Base-by-base conservation (phyloP, 2,113 vertebrate species). In the Boleophthalmus pectinirostris region DNA sequence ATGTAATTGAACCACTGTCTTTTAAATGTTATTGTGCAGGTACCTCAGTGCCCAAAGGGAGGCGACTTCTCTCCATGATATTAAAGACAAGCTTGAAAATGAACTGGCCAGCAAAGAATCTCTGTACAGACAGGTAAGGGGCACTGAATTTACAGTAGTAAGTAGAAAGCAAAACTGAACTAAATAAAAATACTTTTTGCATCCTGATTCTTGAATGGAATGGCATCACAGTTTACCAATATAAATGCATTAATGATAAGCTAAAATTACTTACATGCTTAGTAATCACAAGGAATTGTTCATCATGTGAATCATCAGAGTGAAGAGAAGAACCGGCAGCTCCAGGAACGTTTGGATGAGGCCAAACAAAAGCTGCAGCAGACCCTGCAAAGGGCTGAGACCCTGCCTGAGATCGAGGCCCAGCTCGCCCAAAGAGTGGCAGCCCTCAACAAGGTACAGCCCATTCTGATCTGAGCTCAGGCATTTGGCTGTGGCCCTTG, bases 291-390 rank as follows among this genome's bases (percentile, higher is more conserved):
- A 20, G 38, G 9, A 9, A 21, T 29, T 45, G 67, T 35, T 24
- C 18, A 33, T 4, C 0, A 54, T 21, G 78, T 67, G 60, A 60
- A 20, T 45, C 3, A 78, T 8, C 89, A 98, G 96, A 97, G 96
- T 72, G 96, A 98, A 82, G 96, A 98, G 83, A 97, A 97, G 93
- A 96, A 95, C 85, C 82, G 96, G 20, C 96, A 97, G 93, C 91
- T 98, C 38, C 96, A 96, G 66, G 96, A 97, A 63, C 95, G 96
- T 90, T 88, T 98, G 87, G 96, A 97, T 15, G 95, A 96, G 20
- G 95, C 96, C 66, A 97, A 98, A 73, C 96, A 97, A 93, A 98
- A 97, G 89, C 94, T 98, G 53, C 96, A 97, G 88, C 96, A 96
- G 88, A 98, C 96, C 2, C 93, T 97, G 49, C 95, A 97, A 89